A percentile compares a stretch with the other conserved stretches of the same genome.
Evolutionary conservation across 2,797 vertebrate species (phyloP).

Genomic region (Psittacula derbiana): DNA sequence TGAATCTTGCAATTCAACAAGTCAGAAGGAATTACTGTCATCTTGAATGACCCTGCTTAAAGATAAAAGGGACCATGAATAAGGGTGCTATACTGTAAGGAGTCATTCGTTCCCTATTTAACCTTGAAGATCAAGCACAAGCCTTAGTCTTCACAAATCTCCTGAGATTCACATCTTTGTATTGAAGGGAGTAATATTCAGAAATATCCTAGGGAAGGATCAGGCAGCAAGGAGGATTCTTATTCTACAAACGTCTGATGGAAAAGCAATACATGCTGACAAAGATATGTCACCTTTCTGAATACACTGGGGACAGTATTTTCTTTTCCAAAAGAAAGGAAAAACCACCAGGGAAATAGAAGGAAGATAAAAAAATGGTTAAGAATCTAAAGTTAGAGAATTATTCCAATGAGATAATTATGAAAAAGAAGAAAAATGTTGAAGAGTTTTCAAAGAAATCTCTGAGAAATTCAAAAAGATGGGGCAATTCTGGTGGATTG

Average conservation of each 20-base stretch:
- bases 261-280: background rate
- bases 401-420: background rate
- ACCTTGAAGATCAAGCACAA: constrained; percentile 22
- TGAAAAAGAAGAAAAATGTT: background rate
- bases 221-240: background rate
- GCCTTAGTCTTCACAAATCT: background rate
- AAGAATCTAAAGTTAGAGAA: background rate
- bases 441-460: background rate
- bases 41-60: background rate
- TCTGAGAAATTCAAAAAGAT: background rate
- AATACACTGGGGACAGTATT: background rate
- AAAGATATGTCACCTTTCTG: background rate
- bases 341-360: background rate
- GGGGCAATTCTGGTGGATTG: background rate
- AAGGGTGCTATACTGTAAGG: background rate
- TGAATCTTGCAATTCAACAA: background rate
- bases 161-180: background rate
- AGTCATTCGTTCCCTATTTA: background rate
- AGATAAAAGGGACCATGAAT: background rate
- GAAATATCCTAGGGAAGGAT: background rate
- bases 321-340: background rate
- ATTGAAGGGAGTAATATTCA: background rate
- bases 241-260: background rate
- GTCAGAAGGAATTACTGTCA: background rate
- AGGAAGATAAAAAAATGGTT: background rate